Base-by-base conservation (phyloP, 2,113 vertebrate species). In the Neodontobutis hainanensis region DNA sequence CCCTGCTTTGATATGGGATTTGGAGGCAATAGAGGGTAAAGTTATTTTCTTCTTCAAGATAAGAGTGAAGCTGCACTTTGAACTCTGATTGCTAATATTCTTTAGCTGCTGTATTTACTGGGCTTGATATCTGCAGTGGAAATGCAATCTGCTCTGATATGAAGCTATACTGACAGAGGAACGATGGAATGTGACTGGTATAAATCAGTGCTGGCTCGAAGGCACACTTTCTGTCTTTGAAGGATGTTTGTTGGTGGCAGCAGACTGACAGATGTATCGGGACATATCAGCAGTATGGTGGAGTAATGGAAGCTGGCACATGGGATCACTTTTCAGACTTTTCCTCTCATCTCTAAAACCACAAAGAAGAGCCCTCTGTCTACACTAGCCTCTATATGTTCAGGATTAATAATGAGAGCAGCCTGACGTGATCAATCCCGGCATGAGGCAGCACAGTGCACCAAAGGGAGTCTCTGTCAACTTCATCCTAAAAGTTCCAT, bases 381-480 rank as follows among this genome's bases (percentile, higher is more conserved):
- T 32, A 65, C 82, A 67, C 44, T 47, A 40, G 73, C 72, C 63
- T 12, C 47, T 68, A 61, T 62, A 51, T 65, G 80, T 77, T 75
- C 60, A 66, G 51, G 45, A 46, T 69, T 85, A 82, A 90, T 91
- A 88, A 88, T 86, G 79, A 77, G 60, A 62, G 32, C n/a, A 59
- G 76, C 64, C 47, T 70, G 79, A 85, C 85, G 87, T 88, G 83
- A 89, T 90, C 87, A 88, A 83, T 89, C 87, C 85, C 50, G 62
- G 62, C 78, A 38, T 82, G 77, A 81, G 81, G 76, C 66, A 52
- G 72, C 64, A n/a, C 42, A 60, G 53, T 12, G 3, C 76, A 73
- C 62, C 60, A 9, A 61, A 59, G 78, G 79, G 77, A 78, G 77
- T 81, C 78, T 61, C 73, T 81, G 79, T 55, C 50, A 32, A 61